These are phyloP conservation scores for Tychaedon coryphoeus DNA, from an alignment of 2,113 vertebrate species.

Conservation along the genomic window DNA sequence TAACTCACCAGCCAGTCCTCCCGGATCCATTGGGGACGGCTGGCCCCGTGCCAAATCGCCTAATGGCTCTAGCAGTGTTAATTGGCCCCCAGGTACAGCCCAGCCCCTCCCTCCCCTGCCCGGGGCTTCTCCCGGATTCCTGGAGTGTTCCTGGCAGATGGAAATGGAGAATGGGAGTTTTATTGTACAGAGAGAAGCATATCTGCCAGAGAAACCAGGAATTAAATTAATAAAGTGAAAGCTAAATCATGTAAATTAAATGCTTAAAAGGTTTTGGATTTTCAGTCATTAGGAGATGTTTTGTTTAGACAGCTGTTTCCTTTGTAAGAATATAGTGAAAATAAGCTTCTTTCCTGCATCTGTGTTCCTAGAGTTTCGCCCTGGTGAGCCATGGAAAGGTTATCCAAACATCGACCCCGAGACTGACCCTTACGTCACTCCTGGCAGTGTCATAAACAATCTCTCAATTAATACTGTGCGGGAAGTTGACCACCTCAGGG, in stretches of 20 bases:
- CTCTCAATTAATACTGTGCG: conserved; percentile 99
- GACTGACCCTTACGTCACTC: conserved; percentile 99
- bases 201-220: background rate
- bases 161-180: background rate
- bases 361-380: conserved; percentile 89
- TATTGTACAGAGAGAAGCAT: rapidly evolving
- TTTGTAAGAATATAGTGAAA: background rate
- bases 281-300: background rate
- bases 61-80: conserved; percentile 94
- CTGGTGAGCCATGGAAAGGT: conserved; percentile 99
- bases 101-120: background rate
- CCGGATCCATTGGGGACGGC: conserved; percentile 94
- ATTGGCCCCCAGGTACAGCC: conserved; percentile 88
- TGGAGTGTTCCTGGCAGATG: background rate
- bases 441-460: conserved; percentile 99
- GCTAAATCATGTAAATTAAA: background rate
- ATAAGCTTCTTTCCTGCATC: background rate
- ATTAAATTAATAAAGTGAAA: background rate
- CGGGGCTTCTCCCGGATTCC: too few relatives aligned
- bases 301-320: background rate
- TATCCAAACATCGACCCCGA: conserved; percentile 99
- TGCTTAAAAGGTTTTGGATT: background rate
- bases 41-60: conserved; percentile 99
- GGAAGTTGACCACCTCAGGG: conserved; percentile 99
- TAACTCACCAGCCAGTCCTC: conserved; percentile 92